Evolutionary conservation across 2,113 vertebrate genomes (phyloP).

Genomic region (Pao palembangensis): DNA sequence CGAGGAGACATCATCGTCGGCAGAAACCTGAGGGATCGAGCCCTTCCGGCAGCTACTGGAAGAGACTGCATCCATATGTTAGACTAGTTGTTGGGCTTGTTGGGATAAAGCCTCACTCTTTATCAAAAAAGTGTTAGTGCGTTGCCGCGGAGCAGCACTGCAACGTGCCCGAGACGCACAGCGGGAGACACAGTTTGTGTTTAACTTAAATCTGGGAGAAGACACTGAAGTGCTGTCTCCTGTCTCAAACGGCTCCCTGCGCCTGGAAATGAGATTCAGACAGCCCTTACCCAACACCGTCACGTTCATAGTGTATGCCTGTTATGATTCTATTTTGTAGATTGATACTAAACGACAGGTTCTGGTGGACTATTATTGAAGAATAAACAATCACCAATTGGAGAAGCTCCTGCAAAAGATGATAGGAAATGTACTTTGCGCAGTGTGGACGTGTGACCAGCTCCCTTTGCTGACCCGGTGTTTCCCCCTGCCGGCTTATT

Average conservation of each 20-base stretch:
- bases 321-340: conserved; percentile 1
- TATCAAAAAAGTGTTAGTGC: no score
- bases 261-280: conserved; percentile 1
- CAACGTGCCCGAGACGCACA: no score
- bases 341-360: background rate
- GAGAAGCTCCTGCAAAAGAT: background rate
- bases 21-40: no score
- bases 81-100: no score
- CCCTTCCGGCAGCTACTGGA: no score
- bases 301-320: conserved; percentile 2
- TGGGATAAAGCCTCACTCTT: no score
- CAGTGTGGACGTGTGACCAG: background rate
- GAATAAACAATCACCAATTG: background rate
- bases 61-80: no score
- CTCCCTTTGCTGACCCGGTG: background rate
- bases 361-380: no score
- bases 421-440: background rate
- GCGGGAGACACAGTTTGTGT: no score
- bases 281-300: background rate
- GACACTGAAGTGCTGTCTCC: background rate
- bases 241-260: background rate
- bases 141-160: no score
- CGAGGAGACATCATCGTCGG: no score
- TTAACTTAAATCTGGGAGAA: background rate
- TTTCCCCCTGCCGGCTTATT: background rate